These are phyloP conservation scores for Sepioteuthis lessoniana DNA, from an alignment of 2,888 invertebrate genomes.

Conservation along the genomic window DNA sequence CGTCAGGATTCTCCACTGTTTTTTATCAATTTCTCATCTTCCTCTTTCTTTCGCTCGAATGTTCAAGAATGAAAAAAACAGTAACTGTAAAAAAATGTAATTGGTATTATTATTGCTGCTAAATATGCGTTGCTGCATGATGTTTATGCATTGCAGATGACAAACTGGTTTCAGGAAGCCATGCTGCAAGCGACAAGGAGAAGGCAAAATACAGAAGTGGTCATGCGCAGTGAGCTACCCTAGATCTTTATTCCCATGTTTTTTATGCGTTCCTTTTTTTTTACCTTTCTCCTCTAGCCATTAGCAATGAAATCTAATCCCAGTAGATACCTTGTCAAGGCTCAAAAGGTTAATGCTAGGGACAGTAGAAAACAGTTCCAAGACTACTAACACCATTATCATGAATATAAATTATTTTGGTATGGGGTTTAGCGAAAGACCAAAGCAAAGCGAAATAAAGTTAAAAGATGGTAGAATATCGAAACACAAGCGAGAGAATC, in stretches of 20 bases:
- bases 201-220: neutral
- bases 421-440: neutral
- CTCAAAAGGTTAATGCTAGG: neutral
- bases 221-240: constrained; percentile 1
- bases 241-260: neutral
- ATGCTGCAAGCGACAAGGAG: neutral
- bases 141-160: neutral
- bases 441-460: neutral
- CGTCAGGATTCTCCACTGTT: no score
- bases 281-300: no score
- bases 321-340: neutral
- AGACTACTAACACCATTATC: neutral
- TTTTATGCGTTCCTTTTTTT: neutral
- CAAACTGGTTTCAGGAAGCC: neutral
- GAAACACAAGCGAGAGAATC: neutral
- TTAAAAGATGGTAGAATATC: neutral
- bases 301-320: neutral
- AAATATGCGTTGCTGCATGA: neutral
- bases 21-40: no score
- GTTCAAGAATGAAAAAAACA: no score
- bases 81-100: no score
- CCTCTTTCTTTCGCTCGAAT: no score
- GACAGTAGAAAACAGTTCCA: neutral
- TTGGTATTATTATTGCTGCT: neutral
- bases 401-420: neutral